Evolutionary conservation across 2,113 vertebrate genomes (phyloP).

Genomic region (Oceanites oceanicus): DNA sequence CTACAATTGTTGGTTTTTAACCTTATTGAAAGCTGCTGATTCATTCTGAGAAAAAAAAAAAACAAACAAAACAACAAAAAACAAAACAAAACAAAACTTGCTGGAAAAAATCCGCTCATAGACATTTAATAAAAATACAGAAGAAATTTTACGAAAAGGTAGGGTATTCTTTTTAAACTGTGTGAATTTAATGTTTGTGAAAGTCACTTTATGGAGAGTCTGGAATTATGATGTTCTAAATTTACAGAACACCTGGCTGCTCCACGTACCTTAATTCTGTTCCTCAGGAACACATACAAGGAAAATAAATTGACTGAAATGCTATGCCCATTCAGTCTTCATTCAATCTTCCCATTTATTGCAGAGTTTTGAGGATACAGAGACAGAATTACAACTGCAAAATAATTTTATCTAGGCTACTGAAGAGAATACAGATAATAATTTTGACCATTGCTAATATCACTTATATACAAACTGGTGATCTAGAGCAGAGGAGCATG

Average conservation of each 20-base stretch:
- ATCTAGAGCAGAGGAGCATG: neutral
- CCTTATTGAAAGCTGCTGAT: neutral
- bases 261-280: neutral
- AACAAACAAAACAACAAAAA: too few species aligned
- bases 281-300: neutral
- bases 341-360: neutral
- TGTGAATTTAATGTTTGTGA: neutral
- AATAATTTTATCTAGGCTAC: neutral
- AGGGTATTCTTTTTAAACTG: neutral
- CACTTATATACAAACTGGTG: neutral
- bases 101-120: neutral
- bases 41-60: neutral
- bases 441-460: neutral
- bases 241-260: neutral
- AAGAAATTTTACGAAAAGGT: neutral
- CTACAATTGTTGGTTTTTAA: neutral
- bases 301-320: neutral
- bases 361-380: neutral
- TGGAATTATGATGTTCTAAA: neutral
- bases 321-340: neutral
- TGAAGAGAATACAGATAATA: neutral
- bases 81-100: too few species aligned
- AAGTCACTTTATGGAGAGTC: neutral
- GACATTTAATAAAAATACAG: neutral
- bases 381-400: neutral